These are phyloP conservation scores for Callyntrura sp. DNA, from an alignment of 2,888 invertebrate genomes.

Conservation along the genomic window DNA sequence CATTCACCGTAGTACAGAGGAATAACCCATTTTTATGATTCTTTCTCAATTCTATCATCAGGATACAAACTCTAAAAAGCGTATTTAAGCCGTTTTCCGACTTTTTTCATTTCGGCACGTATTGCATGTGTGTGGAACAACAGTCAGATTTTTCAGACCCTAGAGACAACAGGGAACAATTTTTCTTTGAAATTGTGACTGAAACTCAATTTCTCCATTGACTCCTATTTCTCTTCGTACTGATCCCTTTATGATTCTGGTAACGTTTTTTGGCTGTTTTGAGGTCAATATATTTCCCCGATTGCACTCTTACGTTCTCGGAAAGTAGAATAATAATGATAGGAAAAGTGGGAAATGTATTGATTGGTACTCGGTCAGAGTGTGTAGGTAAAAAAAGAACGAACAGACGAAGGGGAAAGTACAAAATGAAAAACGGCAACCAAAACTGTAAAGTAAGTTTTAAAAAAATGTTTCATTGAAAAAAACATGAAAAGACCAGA, in stretches of 20 bases:
- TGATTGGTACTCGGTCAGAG: not conserved
- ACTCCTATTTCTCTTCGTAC: slow-evolving; percentile 19
- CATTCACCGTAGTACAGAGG: not conserved
- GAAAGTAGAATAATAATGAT: slow-evolving; percentile 16
- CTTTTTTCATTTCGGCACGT: slow-evolving; percentile 1
- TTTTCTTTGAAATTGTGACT: slow-evolving; percentile 29
- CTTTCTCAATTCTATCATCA: not conserved
- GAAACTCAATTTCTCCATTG: slow-evolving; percentile 42
- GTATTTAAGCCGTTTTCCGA: slow-evolving; percentile 9
- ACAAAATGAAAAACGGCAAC: no score
- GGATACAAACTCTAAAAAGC: not conserved
- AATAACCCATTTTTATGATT: not conserved
- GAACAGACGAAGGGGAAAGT: not conserved
- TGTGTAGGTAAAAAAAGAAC: not conserved
- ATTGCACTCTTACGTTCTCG: not conserved
- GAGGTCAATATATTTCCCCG: not conserved
- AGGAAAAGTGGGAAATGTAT: not conserved
- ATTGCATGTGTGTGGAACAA: not conserved
- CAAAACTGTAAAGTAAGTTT: not conserved
- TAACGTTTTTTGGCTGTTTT: not conserved
- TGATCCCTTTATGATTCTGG: not conserved
- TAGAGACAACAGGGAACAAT: not conserved
- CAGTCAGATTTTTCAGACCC: not conserved
- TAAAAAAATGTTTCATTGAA: slow-evolving; percentile 39
- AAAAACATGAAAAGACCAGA: slow-evolving; percentile 35